Evolutionary conservation across 35 echinoderm and acorn worm species (phyloP), one percentile per base, ranked within the genome.

Genomic region (Heliocidaris tuberculata): DNA sequence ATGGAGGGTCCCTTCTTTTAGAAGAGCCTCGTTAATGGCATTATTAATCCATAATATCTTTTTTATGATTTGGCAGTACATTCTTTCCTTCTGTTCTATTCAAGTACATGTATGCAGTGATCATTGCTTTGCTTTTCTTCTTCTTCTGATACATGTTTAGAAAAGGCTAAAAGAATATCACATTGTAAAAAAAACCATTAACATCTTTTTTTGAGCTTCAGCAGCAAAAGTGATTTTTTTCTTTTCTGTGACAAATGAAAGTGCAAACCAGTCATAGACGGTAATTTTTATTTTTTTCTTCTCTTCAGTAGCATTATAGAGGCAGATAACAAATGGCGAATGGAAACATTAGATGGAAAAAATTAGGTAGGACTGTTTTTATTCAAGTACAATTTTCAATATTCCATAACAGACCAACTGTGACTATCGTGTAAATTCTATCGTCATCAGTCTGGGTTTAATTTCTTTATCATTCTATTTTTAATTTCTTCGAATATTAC

Each of bases 1-100:
- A 6, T 78, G 65, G 17, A 27, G 17, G 19, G 8, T 6, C 27
- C 24, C 7, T 5, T 78, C 27, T 24, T 78, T 17, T 5, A 27
- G 21, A 78, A 78, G 65, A 78, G 65, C 65, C 65, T 78, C 21
- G 15, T n/a, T 78, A 78, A 78, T 78, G 65, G 65, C 65, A 78
- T 78, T 78, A 78, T 78, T 78, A 78, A 78, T 78, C 65, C 65
- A 78, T 78, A 78, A 78, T 78, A n/a, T 78, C 65, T 19, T 42
- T 42, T 42, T 21, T 78, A 78, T 24, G 27, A 6, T 78, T 78
- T 78, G 3, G 65, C 17, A 19, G 27, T 27, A n/a, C 27, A 24
- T n/a, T 78, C 8, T 29, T 78, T 8, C 7, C 65, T 78, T 78
- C 27, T 21, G 21, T 13, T 78, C 65, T 78, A 24, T 78, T n/a